A percentile compares a stretch with the other conserved stretches of the same genome.
Evolutionary conservation across 2,797 vertebrate genomes (phyloP).

Genomic region (Poeciliopsis presidionis): DNA sequence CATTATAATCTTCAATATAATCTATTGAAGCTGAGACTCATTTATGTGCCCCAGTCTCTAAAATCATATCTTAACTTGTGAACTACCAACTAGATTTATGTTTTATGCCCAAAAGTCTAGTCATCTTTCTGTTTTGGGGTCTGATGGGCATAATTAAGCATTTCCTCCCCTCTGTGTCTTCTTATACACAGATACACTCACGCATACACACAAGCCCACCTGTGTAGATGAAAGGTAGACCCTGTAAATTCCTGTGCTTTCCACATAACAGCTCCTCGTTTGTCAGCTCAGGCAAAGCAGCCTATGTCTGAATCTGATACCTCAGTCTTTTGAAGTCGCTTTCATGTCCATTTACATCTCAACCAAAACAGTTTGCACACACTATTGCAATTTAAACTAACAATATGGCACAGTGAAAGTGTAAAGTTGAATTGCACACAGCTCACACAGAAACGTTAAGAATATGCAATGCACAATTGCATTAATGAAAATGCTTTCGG

Average conservation of each 20-base stretch:
- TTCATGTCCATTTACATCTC: conserved; percentile 59
- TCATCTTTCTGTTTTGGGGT: neutral
- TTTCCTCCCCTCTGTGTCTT: conserved; percentile 1
- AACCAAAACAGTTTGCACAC: conserved; percentile 39
- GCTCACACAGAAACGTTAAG: neutral
- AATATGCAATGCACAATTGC: neutral
- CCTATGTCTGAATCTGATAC: conserved; percentile 84
- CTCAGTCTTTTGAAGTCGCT: conserved; percentile 75
- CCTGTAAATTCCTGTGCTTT: conserved; percentile 84
- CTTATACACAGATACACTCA: conserved; percentile 19
- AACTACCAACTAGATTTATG: neutral
- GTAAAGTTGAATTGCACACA: neutral
- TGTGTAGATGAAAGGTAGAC: conserved; percentile 84
- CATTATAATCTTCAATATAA: neutral
- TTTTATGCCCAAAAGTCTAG: neutral
- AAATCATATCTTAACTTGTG: neutral
- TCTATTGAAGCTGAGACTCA: neutral
- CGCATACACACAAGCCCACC: conserved; percentile 72
- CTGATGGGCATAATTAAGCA: neutral
- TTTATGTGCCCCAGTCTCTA: neutral
- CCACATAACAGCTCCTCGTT: conserved; percentile 79
- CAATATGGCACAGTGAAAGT: conserved; percentile 4
- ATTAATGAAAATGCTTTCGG: neutral
- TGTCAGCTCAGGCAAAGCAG: conserved; percentile 74
- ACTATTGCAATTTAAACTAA: conserved; percentile 13